phyloP scores from a whole-genome alignment of 2,113 vertebrate genomes.

The Stigmatopora nigra region DNA sequence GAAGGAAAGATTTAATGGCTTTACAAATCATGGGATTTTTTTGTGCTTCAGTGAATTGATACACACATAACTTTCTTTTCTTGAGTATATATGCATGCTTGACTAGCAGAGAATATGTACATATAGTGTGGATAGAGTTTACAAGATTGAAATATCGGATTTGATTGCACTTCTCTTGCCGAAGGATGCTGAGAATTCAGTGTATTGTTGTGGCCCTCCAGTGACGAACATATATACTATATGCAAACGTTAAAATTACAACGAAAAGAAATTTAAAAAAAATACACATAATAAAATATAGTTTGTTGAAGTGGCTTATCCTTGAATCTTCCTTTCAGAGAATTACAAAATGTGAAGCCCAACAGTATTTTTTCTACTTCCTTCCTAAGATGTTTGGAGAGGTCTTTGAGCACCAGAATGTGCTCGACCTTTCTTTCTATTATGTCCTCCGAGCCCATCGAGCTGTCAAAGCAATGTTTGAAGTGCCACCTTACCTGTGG shows the following conservation, averaged over 20 bases:
- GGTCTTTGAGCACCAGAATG: not conserved
- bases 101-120: not conserved
- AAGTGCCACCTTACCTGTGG: constrained; percentile 8
- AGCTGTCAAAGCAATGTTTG: constrained; percentile 1
- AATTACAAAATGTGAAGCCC: not conserved
- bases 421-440: constrained; percentile 15
- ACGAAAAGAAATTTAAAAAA: not conserved
- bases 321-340: constrained; percentile 2
- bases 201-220: constrained; percentile 14
- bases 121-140: not conserved
- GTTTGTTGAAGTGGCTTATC: constrained; percentile 5
- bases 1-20: not conserved
- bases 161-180: constrained; percentile 3
- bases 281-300: not conserved
- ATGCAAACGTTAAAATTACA: not conserved
- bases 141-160: constrained; percentile 11
- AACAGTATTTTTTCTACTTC: constrained; percentile 5
- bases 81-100: not conserved
- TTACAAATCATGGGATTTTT: not conserved
- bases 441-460: constrained; percentile 9
- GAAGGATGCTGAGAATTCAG: constrained; percentile 5
- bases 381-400: not conserved
- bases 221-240: constrained; percentile 18
- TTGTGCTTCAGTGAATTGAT: not conserved
- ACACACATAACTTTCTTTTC: not conserved